Conservation (phyloP, 2,888 invertebrate genomes). For the Spicauda simplicius region DNA sequence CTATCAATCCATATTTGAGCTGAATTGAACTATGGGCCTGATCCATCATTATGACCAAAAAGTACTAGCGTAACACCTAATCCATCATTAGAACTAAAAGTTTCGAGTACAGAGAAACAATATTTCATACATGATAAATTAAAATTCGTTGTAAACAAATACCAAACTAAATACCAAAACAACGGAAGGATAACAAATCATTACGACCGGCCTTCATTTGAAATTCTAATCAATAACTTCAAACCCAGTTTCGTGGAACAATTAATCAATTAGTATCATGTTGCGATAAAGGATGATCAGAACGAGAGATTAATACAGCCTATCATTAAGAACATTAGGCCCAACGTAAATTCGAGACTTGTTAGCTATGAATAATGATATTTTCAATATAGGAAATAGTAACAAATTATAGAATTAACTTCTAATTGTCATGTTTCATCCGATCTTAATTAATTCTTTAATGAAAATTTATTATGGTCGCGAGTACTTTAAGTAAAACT, state of each 20-base stretch:
- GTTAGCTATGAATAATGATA: conserved; percentile 57
- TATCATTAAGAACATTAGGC: conserved; percentile 57
- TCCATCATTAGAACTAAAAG: too few relatives aligned
- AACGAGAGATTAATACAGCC: conserved; percentile 59
- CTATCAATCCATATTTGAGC: too few relatives aligned
- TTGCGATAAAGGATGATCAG: conserved; percentile 56
- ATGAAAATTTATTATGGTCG: neutral
- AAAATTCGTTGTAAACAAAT: neutral
- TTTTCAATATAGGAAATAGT: conserved; percentile 51
- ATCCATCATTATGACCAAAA: too few relatives aligned
- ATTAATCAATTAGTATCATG: conserved; percentile 68
- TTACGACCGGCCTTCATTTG: conserved; percentile 10
- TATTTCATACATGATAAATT: neutral
- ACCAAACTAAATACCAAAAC: neutral
- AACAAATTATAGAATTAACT: conserved; percentile 39
- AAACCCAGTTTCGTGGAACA: conserved; percentile 45
- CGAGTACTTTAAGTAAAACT: too few relatives aligned
- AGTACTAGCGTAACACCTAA: too few relatives aligned
- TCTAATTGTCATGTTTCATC: neutral
- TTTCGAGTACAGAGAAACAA: too few relatives aligned
- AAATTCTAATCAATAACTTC: conserved; percentile 42
- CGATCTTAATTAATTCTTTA: neutral
- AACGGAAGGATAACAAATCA: conserved; percentile 27
- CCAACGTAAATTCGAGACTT: conserved; percentile 49
- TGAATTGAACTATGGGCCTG: too few relatives aligned